Conservation (phyloP, 2,113 vertebrate genomes). For the Ophiodon elongatus region DNA sequence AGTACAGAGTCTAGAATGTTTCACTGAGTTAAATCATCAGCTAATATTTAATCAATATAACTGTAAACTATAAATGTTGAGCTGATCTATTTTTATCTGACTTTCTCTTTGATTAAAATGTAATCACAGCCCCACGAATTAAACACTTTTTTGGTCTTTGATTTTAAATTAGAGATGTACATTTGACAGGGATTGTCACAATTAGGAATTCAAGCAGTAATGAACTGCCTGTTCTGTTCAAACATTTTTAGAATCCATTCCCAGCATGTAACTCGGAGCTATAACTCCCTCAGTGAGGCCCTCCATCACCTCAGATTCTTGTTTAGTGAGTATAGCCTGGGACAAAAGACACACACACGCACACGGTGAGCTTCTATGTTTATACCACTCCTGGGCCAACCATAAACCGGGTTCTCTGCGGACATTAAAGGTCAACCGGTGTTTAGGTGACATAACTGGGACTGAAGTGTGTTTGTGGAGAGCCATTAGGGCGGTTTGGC, state of each 20-base stretch:
- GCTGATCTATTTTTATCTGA: not conserved
- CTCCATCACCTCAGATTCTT: not conserved
- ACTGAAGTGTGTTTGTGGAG: conserved; percentile 67
- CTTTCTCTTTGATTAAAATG: not conserved
- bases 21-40: not conserved
- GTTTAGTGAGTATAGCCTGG: conserved; percentile 24
- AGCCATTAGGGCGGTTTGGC: conserved; percentile 61
- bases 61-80: not conserved
- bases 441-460: conserved; percentile 74
- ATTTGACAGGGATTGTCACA: not conserved
- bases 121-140: not conserved
- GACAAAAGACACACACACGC: conserved; percentile 16
- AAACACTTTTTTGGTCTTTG: not conserved
- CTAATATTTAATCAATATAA: not conserved
- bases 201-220: not conserved
- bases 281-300: not conserved
- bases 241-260: conserved; percentile 5
- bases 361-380: conserved; percentile 32
- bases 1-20: not conserved
- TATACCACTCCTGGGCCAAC: conserved; percentile 38
- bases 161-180: not conserved
- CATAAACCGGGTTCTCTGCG: conserved; percentile 48
- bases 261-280: not conserved
- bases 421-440: conserved; percentile 63
- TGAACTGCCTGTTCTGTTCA: not conserved